These are phyloP conservation scores for Rhizoglyphus robini DNA, from an alignment of 1,140 invertebrate species.

Conservation along the genomic window DNA sequence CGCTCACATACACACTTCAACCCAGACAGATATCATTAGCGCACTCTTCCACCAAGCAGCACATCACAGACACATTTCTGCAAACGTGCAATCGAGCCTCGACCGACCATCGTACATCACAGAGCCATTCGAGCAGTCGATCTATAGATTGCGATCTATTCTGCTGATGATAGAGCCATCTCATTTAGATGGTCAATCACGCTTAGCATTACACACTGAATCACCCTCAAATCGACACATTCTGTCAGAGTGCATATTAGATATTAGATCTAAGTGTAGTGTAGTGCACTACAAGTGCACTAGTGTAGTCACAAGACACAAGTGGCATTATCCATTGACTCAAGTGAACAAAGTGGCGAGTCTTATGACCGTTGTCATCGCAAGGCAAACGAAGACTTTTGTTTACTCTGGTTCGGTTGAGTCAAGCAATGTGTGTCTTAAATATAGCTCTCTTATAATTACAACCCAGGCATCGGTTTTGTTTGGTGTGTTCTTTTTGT, in stretches of 20 bases:
- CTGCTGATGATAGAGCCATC: too few relatives aligned
- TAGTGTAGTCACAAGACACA: not conserved
- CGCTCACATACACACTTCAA: not conserved
- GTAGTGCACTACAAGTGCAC: not conserved
- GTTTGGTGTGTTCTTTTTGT: too few relatives aligned
- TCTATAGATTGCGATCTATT: conserved; percentile 10
- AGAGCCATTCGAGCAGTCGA: not conserved
- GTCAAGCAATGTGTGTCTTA: conserved; percentile 7
- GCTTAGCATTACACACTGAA: too few relatives aligned
- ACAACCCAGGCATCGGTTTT: too few relatives aligned
- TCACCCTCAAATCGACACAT: too few relatives aligned
- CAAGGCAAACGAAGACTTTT: too few relatives aligned
- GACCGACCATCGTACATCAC: too few relatives aligned
- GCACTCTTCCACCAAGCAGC: not conserved
- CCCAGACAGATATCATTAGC: conserved; percentile 2
- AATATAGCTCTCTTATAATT: too few relatives aligned
- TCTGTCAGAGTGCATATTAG: too few relatives aligned
- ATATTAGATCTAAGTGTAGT: not conserved
- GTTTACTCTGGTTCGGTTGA: not conserved
- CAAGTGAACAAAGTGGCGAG: not conserved
- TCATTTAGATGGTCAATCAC: too few relatives aligned
- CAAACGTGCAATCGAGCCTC: too few relatives aligned
- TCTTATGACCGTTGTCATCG: not conserved
- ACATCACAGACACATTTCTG: not conserved
- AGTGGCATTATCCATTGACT: not conserved